Conservation (phyloP, 2,888 invertebrate genomes). For the Lissocephala sabroskyi region DNA sequence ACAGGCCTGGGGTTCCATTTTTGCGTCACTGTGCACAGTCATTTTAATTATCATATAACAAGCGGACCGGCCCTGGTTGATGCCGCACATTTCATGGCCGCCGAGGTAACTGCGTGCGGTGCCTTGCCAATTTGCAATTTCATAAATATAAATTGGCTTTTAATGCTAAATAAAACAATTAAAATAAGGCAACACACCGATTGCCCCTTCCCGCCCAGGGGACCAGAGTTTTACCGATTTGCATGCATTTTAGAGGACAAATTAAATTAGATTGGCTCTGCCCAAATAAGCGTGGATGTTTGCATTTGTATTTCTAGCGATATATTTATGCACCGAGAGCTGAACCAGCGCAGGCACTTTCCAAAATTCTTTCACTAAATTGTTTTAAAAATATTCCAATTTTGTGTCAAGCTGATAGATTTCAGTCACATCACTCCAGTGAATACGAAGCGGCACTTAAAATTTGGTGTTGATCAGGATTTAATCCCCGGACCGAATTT, state of each 20-base stretch:
- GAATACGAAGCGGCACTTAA: too few relatives aligned
- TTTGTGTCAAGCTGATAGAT: too few relatives aligned
- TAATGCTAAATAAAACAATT: constrained; percentile 66
- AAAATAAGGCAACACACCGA: constrained; percentile 26
- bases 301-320: too few relatives aligned
- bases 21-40: constrained; percentile 34
- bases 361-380: too few relatives aligned
- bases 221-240: neutral
- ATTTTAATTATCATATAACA: constrained; percentile 58
- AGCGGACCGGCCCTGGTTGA: constrained; percentile 28
- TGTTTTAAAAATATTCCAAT: too few relatives aligned
- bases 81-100: constrained; percentile 46
- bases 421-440: too few relatives aligned
- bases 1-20: neutral
- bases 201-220: neutral
- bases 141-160: constrained; percentile 66
- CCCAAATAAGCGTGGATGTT: too few relatives aligned
- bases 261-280: neutral
- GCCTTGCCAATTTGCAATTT: constrained; percentile 42
- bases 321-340: too few relatives aligned
- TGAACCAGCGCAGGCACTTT: too few relatives aligned
- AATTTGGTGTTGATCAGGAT: too few relatives aligned
- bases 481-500: too few relatives aligned
- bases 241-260: neutral
- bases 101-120: constrained; percentile 42